Percentiles rank a stretch among this genome's conserved stretches.
Conservation (phyloP, 2,113 vertebrate genomes). For the Chionomys nivalis region DNA sequence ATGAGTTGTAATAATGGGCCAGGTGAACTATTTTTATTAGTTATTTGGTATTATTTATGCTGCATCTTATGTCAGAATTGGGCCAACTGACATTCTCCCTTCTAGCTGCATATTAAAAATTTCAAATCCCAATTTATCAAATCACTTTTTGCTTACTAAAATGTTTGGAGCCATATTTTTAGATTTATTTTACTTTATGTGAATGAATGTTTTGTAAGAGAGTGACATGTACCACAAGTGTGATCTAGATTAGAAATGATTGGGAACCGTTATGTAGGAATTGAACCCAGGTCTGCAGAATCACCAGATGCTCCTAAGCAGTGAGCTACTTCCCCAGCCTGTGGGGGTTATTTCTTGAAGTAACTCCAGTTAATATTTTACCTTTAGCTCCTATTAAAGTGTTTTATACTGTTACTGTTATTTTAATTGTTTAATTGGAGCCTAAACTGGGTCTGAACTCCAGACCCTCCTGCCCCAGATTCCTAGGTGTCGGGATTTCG, state of each 20-base stretch:
- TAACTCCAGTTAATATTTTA: constrained; percentile 19
- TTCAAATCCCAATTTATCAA: background rate
- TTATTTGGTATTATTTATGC: background rate
- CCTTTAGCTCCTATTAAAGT: background rate
- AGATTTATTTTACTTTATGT: background rate
- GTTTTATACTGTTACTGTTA: background rate
- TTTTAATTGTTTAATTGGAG: background rate
- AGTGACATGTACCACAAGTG: background rate
- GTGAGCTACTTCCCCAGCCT: background rate
- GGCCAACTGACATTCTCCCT: background rate
- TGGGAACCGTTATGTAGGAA: background rate
- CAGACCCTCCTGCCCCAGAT: background rate
- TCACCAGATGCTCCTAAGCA: background rate
- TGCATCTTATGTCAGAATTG: background rate
- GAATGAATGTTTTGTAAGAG: background rate
- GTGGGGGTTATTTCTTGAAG: background rate
- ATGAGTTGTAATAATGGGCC: background rate
- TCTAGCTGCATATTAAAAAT: background rate
- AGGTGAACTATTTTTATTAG: background rate
- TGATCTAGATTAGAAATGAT: background rate
- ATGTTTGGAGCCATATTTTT: background rate
- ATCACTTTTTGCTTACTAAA: constrained; percentile 26
- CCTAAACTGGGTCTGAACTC: background rate
- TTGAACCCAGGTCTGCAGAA: background rate
- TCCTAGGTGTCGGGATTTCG: background rate